A percentile compares a stretch with the other conserved stretches of the same genome.
Evolutionary conservation across 2,888 invertebrate genomes (phyloP).

Genomic region (Drosophila aldrichi): DNA sequence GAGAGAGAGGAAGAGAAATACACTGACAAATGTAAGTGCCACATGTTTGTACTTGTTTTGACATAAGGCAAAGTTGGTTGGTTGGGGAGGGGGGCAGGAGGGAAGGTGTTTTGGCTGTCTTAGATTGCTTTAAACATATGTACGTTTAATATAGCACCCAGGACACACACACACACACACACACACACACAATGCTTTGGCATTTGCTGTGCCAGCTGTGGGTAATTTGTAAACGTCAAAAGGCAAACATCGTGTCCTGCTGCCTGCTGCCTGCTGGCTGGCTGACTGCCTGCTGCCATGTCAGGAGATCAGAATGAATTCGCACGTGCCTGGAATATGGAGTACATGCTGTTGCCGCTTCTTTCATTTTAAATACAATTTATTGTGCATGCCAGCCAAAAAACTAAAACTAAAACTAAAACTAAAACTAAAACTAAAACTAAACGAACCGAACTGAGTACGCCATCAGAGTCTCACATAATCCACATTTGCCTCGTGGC

Average conservation of each 20-base stretch:
- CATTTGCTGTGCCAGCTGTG: constrained; percentile 70
- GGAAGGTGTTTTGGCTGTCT: constrained; percentile 25
- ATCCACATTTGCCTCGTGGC: constrained; percentile 65
- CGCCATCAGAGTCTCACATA: constrained; percentile 37
- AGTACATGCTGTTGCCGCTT: constrained; percentile 28
- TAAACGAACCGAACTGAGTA: constrained; percentile 26
- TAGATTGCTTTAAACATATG: constrained; percentile 71
- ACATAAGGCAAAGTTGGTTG: constrained; percentile 17
- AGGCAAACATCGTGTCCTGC: constrained; percentile 76
- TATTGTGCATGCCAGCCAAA: constrained; percentile 65
- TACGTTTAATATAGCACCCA: constrained; percentile 76
- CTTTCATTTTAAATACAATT: constrained; percentile 78
- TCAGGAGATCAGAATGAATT: constrained; percentile 74
- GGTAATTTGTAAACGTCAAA: constrained; percentile 80
- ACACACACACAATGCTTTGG: constrained; percentile 38
- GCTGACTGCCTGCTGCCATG: constrained; percentile 47
- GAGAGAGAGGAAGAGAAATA: constrained; percentile 20
- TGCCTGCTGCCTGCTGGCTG: constrained; percentile 21
- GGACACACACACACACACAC: constrained; percentile 14
- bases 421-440: constrained; percentile 58
- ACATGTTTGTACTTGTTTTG: constrained; percentile 72
- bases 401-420: constrained; percentile 53
- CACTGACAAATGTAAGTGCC: constrained; percentile 67
- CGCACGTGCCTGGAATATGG: constrained; percentile 71
- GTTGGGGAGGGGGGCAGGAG: not conserved